Percentiles rank a stretch among this genome's conserved stretches.
Conservation (phyloP, 2,113 vertebrate species). For the Sterrhoptilus dennistouni region DNA sequence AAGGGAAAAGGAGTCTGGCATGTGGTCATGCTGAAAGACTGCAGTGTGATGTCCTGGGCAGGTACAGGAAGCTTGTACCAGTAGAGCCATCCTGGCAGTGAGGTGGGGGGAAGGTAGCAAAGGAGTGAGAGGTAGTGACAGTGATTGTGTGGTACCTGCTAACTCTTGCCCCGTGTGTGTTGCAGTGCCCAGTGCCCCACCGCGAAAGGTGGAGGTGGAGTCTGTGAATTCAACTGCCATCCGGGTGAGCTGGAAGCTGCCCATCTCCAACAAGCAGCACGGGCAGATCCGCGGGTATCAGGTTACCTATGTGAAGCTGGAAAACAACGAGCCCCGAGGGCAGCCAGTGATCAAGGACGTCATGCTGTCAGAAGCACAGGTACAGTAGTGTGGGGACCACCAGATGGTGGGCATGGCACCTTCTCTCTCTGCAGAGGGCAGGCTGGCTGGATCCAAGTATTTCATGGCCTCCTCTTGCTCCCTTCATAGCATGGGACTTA, state of each 20-base stretch:
- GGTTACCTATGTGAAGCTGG: conserved; percentile 88
- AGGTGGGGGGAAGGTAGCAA: background rate
- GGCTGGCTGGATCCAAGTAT: background rate
- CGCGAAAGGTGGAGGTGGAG: conserved; percentile 89
- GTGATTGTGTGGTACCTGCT: background rate
- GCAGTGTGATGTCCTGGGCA: background rate
- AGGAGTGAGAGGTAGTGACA: background rate
- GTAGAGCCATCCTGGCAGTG: accelerated
- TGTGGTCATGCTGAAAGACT: background rate
- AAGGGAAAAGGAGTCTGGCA: background rate
- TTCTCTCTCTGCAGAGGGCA: background rate
- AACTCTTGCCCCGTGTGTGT: background rate
- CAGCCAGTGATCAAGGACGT: conserved; percentile 87
- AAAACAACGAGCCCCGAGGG: conserved; percentile 87
- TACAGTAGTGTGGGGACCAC: conserved; percentile 39
- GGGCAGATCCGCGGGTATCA: conserved; percentile 95
- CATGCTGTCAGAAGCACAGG: conserved; percentile 89
- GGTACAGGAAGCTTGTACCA: background rate
- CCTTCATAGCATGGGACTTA: accelerated
- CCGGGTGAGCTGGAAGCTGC: conserved; percentile 90
- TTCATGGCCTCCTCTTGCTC: background rate
- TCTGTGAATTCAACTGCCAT: conserved; percentile 90
- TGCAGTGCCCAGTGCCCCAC: conserved; percentile 93
- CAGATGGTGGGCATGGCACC: background rate
- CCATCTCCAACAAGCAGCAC: conserved; percentile 87